Base-by-base conservation (phyloP, 2,113 vertebrate genomes). In the Glaucidium brasilianum region DNA sequence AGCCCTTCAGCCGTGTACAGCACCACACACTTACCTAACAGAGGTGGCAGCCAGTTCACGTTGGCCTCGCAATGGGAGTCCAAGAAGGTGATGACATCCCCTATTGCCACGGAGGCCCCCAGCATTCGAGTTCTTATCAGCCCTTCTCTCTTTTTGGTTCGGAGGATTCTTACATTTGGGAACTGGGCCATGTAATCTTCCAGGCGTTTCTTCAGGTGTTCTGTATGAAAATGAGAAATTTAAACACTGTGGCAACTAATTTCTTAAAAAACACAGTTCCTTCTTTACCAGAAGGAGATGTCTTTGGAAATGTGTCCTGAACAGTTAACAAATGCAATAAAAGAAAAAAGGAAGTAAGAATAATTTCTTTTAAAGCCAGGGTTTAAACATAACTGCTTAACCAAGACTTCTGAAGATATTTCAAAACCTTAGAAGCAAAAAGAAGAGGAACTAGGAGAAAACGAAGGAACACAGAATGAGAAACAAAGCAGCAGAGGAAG, bases 1-100 rank as follows among this genome's bases (percentile, higher is more conserved):
- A n/a, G 20, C 50, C 59, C 35, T 52, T 62, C 60, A 77, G 35
- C 52, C 58, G 41, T 0, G 16, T 5, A 18, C 23, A 75, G 15
- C 39, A 34, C 52, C 29, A 23, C n/a, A 29, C 3, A 1, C 98
- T 98, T 92, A 99, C 99, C 99, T 6, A 99, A 92, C 75, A 99
- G 97, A 3, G 99, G 99, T 0, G 99, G 99, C 49, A 99, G 98
- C 99, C 99, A 99, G 98, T 99, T 99, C 91, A 99, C 98, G 1
- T 99, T 99, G 95, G 99, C 98, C 93, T 99, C 99, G 10, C 99
- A 99, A 94, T 99, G 99, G 2, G 99, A 99, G 89, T 99, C 99
- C 92, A 99, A 98, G 98, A 99, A 99, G 10, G 99, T 99, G 98
- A 99, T 99, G 96, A 99, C 99, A 1, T 99, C 98, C 53, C 99